Percentiles rank a stretch among this genome's conserved stretches.
These are phyloP conservation scores for Spialia ferax DNA, from an alignment of 2,888 invertebrate genomes.

Conservation along the genomic window DNA sequence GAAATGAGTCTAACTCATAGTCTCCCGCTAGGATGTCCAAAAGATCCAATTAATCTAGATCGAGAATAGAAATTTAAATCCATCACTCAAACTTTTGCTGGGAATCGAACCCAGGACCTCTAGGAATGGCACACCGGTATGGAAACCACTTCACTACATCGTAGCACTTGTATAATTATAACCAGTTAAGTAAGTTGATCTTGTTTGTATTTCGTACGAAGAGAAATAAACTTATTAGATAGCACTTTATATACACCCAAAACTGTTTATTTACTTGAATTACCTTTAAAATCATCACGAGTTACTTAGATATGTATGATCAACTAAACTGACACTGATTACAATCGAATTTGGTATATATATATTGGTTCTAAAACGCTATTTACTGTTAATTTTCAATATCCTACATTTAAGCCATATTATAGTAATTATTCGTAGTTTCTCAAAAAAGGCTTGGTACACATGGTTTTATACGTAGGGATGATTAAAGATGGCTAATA, in stretches of 20 bases:
- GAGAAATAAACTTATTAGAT: neutral
- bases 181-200: too few relatives aligned
- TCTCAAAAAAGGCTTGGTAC: conserved; percentile 42
- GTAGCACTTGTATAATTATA: too few relatives aligned
- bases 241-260: neutral
- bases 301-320: conserved; percentile 25
- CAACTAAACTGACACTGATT: conserved; percentile 32
- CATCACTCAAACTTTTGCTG: neutral
- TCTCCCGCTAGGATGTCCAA: too few relatives aligned
- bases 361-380: conserved; percentile 49
- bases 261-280: conserved; percentile 1
- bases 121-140: neutral
- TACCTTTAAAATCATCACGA: conserved; percentile 40
- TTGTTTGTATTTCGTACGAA: neutral
- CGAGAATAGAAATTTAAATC: neutral
- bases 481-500: neutral
- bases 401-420: conserved; percentile 53
- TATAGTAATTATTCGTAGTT: conserved; percentile 49
- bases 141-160: too few relatives aligned
- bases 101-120: neutral
- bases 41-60: too few relatives aligned
- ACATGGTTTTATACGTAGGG: neutral
- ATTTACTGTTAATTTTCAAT: conserved; percentile 58
- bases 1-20: too few relatives aligned
- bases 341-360: conserved; percentile 31